Conservation (phyloP, 2,113 vertebrate species). For the Podarcis raffonei region DNA sequence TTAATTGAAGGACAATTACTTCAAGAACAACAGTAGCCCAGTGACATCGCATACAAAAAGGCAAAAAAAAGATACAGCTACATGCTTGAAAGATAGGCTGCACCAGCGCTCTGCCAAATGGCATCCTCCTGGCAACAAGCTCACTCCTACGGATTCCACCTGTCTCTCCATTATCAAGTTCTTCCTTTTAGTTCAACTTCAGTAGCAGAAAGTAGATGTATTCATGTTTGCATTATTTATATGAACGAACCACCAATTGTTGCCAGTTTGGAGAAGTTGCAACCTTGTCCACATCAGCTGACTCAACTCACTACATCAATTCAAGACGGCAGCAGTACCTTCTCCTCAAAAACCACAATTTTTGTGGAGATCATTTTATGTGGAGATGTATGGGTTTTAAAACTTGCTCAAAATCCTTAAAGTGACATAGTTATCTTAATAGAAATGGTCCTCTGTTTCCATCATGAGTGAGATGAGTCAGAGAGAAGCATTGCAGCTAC, state of each 20-base stretch:
- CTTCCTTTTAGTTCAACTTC: neutral
- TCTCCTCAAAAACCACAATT: neutral
- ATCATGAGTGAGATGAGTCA: neutral
- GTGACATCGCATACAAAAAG: neutral
- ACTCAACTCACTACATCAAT: neutral
- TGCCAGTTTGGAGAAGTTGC: neutral
- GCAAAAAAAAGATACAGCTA: neutral
- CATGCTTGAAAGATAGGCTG: neutral
- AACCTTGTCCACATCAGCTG: neutral
- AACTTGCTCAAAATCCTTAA: neutral
- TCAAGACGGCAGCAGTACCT: neutral
- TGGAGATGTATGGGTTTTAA: neutral
- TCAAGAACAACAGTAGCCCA: neutral
- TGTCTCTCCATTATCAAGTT: neutral
- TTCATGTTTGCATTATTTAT: neutral
- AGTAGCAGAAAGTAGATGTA: neutral
- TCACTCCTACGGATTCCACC: neutral
- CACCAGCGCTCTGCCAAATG: neutral
- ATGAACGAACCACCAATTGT: neutral
- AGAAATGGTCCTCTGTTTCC: neutral
- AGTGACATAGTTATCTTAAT: neutral
- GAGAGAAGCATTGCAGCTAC: neutral
- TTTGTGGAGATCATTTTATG: neutral
- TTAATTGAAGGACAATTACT: slow-evolving; percentile 33
- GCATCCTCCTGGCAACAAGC: neutral